phyloP scores from a whole-genome alignment of 2,113 vertebrate species.

The Triplophysa tibetana region DNA sequence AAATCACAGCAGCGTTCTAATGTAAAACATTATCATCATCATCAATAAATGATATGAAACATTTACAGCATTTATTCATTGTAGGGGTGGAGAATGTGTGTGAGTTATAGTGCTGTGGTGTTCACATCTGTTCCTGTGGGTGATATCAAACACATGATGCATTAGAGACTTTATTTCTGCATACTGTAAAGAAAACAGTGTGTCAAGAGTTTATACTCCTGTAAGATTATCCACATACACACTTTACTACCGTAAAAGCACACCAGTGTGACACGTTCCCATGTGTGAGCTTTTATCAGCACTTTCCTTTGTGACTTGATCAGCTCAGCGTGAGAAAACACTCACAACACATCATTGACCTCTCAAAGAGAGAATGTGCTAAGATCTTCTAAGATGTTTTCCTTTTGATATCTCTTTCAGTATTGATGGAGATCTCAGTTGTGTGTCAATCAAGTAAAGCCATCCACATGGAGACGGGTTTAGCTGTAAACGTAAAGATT shows the following conservation, averaged over 20 bases:
- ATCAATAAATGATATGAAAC: too few relatives aligned
- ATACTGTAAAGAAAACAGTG: slow-evolving; percentile 31
- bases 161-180: too few relatives aligned
- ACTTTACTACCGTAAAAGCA: slow-evolving; percentile 9
- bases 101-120: too few relatives aligned
- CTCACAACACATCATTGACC: neutral
- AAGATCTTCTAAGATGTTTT: too few relatives aligned
- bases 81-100: too few relatives aligned
- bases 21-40: too few relatives aligned
- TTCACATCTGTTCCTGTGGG: too few relatives aligned
- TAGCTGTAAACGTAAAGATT: neutral
- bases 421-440: too few relatives aligned
- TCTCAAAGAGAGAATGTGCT: neutral
- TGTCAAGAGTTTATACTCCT: slow-evolving; percentile 30
- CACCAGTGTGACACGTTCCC: slow-evolving; percentile 16
- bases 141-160: neutral
- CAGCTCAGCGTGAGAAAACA: slow-evolving; percentile 50
- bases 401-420: too few relatives aligned
- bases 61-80: too few relatives aligned
- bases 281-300: slow-evolving; percentile 39
- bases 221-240: slow-evolving; percentile 13
- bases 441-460: too few relatives aligned
- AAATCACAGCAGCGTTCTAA: too few relatives aligned
- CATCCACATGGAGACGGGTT: neutral
- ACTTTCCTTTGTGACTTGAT: slow-evolving; percentile 43